Evolutionary conservation across 2,797 vertebrate species (phyloP), one percentile per base, ranked within the genome.

Genomic region (Thamnophis elegans): DNA sequence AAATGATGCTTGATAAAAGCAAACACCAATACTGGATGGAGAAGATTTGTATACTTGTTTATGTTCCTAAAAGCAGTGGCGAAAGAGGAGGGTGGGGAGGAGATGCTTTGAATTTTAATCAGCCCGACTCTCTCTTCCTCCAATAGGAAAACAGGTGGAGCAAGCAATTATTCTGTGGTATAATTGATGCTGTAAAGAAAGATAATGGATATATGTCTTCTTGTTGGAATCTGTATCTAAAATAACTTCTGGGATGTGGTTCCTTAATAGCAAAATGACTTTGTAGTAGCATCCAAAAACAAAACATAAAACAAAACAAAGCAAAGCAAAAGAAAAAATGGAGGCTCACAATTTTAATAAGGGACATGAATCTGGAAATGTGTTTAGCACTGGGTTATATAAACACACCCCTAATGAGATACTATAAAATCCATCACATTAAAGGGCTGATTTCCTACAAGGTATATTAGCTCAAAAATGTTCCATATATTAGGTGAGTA

Each of bases 381-480:
- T 97, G 97, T 97, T 98, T 97, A 97, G 97, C 97, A 97, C 97
- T 96, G 97, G 97, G 97, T 97, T 98, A 97, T 98, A 97, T 98
- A 98, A 98, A 98, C 97, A 97, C 95, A 97, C 95, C 97, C 42
- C 97, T 98, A 98, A 98, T 98, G 97, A 98, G 97, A 97, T 97
- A 97, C 97, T 97, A 97, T 98, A 98, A 98, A 98, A 98, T 98
- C 97, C 97, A 97, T 98, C 98, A 98, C 95, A 97, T 98, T 98
- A 98, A 82, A 98, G 97, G 96, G 96, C 97, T 97, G 96, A 95
- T 97, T 96, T 97, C 95, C 96, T 97, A 97, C 96, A 98, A 98
- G 97, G 97, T 98, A 93, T 98, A 97, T 98, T 98, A 98, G 97
- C 97, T 97, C 96, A 88, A 98, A 98, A 98, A 97, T 97, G 97